A percentile compares a stretch with the other conserved stretches of the same genome.
Conservation (phyloP, 2,888 invertebrate genomes). For the Phengaris arion region DNA sequence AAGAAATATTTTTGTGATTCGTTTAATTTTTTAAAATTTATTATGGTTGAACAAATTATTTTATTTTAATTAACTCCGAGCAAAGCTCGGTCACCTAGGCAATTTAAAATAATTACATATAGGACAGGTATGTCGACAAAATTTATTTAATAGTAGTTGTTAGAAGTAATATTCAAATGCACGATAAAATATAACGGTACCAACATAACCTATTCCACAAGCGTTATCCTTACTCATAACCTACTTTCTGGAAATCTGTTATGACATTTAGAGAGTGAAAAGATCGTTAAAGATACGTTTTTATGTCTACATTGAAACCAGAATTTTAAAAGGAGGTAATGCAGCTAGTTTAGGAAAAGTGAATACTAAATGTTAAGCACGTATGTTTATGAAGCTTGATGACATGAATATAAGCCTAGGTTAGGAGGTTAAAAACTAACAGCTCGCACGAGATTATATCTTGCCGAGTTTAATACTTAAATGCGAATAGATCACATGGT, state of each 20-base stretch:
- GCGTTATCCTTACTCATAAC: constrained; percentile 14
- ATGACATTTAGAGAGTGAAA: constrained; percentile 23
- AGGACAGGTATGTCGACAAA: background rate
- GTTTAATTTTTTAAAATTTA: too few relatives aligned
- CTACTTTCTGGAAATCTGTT: constrained; percentile 17
- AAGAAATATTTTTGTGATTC: too few relatives aligned
- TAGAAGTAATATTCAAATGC: background rate
- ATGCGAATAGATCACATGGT: too few relatives aligned
- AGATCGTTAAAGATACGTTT: constrained; percentile 8
- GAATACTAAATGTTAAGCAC: background rate
- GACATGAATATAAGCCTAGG: constrained; percentile 1
- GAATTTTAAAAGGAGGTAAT: constrained; percentile 3
- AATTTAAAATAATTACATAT: background rate
- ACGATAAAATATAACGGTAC: constrained; percentile 6
- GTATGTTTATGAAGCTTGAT: background rate
- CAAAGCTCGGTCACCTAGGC: too few relatives aligned
- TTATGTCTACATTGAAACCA: constrained; percentile 15
- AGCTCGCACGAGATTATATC: background rate
- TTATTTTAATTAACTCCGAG: too few relatives aligned
- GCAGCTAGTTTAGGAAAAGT: constrained; percentile 3
- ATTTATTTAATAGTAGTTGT: background rate
- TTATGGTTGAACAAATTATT: too few relatives aligned
- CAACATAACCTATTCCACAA: background rate
- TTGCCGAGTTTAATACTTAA: background rate
- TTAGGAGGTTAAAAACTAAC: background rate